Evolutionary conservation across 1,140 invertebrate species (phyloP).

Genomic region (Venustaconcha ellipsiformis): DNA sequence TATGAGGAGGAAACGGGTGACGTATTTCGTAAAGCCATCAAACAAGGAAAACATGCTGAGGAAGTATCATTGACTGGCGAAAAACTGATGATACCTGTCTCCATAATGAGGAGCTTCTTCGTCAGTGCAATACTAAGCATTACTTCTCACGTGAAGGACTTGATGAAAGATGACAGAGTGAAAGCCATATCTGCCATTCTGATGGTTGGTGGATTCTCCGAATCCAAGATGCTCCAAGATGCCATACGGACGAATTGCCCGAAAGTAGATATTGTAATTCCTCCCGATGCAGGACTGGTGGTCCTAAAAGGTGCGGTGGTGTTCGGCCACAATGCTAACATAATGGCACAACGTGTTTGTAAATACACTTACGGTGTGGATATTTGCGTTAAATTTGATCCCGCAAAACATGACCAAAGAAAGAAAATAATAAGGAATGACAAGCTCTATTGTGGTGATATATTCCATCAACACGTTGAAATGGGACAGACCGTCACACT

Average conservation of each 20-base stretch:
- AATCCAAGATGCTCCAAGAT: slow-evolving; percentile 18
- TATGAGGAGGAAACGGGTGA: too few species aligned
- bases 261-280: background rate
- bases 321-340: slow-evolving; percentile 14
- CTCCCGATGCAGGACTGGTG: background rate
- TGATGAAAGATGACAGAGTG: background rate
- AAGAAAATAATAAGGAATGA: background rate
- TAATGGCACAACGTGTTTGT: slow-evolving; percentile 6
- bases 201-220: slow-evolving; percentile 28
- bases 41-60: background rate
- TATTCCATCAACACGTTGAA: slow-evolving; percentile 20
- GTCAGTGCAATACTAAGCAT: background rate
- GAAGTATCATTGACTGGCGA: background rate
- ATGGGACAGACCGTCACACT: slow-evolving; percentile 5
- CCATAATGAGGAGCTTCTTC: background rate
- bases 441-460: slow-evolving; percentile 2
- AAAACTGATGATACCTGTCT: background rate
- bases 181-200: background rate
- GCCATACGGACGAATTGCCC: slow-evolving; percentile 4
- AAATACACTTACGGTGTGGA: slow-evolving; percentile 26
- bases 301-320: slow-evolving; percentile 18
- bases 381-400: background rate
- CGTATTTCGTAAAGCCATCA: too few species aligned
- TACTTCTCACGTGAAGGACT: background rate
- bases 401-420: background rate